Conservation (phyloP, 2,888 invertebrate genomes). For the Mimas tiliae region DNA sequence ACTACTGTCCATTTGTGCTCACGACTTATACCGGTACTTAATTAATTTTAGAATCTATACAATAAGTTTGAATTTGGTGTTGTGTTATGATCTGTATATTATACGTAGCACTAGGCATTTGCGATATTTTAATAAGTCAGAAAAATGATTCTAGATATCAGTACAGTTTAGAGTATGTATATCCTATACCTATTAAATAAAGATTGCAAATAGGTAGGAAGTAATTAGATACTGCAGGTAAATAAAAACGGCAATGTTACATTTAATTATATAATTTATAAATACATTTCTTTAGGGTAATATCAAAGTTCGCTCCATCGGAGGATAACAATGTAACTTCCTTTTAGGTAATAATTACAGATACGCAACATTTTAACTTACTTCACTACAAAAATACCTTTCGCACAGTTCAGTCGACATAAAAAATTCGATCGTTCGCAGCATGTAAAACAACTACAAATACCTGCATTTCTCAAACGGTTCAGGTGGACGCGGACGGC, state of each 20-base stretch:
- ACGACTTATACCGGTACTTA: too few relatives aligned
- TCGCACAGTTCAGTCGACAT: constrained; percentile 69
- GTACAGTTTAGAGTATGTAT: too few relatives aligned
- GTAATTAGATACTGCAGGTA: neutral
- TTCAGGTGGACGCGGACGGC: neutral
- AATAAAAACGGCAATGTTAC: neutral
- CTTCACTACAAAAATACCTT: constrained; percentile 71
- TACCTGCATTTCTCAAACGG: neutral
- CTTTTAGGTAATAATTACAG: constrained; percentile 34
- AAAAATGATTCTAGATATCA: too few relatives aligned
- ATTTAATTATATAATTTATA: constrained; percentile 26
- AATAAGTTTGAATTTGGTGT: too few relatives aligned
- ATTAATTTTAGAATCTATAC: too few relatives aligned
- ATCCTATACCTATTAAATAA: too few relatives aligned
- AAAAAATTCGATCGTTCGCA: constrained; percentile 26
- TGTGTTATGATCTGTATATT: too few relatives aligned
- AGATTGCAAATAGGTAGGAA: too few relatives aligned
- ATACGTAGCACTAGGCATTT: too few relatives aligned
- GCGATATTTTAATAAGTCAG: too few relatives aligned
- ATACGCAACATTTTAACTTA: constrained; percentile 31
- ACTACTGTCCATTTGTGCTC: too few relatives aligned
- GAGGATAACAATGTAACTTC: constrained; percentile 62
- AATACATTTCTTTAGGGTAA: constrained; percentile 16
- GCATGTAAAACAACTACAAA: constrained; percentile 27
- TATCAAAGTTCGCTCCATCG: constrained; percentile 55